Evolutionary conservation across 2,888 invertebrate genomes (phyloP).

Genomic region (Phasia obesa): DNA sequence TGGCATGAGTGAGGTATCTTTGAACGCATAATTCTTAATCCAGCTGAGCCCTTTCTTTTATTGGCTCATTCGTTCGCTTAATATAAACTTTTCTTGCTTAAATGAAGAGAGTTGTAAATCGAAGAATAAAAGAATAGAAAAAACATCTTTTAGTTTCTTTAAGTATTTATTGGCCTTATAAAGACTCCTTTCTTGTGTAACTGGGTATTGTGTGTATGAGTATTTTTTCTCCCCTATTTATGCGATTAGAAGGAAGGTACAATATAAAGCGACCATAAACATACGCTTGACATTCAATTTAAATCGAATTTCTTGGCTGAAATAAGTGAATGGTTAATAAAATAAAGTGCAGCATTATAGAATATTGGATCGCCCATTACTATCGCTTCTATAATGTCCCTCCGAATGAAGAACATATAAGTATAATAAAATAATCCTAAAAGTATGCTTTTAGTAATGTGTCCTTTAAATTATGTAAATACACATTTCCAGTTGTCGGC

Average conservation of each 20-base stretch:
- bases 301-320: background rate
- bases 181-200: conserved; percentile 10
- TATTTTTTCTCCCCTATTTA: background rate
- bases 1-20: conserved; percentile 66
- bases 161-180: conserved; percentile 61
- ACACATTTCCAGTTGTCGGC: too few relatives aligned
- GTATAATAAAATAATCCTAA: too few relatives aligned
- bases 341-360: background rate
- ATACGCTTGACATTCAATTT: conserved; percentile 32
- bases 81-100: conserved; percentile 25
- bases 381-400: too few relatives aligned
- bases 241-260: conserved; percentile 10
- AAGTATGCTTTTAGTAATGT: too few relatives aligned
- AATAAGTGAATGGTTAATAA: background rate
- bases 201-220: background rate
- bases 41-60: conserved; percentile 58
- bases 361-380: background rate
- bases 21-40: conserved; percentile 72
- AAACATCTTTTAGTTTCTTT: conserved; percentile 23
- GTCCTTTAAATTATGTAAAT: too few relatives aligned
- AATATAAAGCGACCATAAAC: conserved; percentile 39
- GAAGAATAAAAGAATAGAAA: background rate
- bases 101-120: background rate
- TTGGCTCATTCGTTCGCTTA: conserved; percentile 12
- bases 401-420: too few relatives aligned